Base-by-base conservation (phyloP, 1,140 invertebrate genomes). In the Drosophila mauritiana region DNA sequence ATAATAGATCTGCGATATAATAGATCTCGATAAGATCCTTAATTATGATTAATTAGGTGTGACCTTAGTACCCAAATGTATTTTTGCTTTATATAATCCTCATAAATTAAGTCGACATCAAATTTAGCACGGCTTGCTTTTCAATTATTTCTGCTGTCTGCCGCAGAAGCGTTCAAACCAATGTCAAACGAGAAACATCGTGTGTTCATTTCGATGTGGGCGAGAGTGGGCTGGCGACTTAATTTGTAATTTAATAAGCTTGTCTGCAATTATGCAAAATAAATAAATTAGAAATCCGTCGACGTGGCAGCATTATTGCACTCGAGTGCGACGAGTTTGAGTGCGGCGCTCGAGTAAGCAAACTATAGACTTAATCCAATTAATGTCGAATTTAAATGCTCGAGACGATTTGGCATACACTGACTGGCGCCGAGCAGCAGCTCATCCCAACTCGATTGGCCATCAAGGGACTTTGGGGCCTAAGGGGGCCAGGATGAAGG, bases 381-480 rank as follows among this genome's bases (percentile, higher is more conserved):
- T 88, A 88, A 84, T 74, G 64, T 80, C 40, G 68, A 78, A 89
- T 88, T 89, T 83, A 89, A 89, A 88, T 80, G 80, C 84, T 89
- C 62, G 84, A 80, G 68, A 80, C 77, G 52, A 74, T 89, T 80
- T 80, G 72, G 34, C 55, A 58, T 25, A 53, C 59, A 49, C 48
- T 58, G 73, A 48, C 53, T 39, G 67, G 34, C 37, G 25, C 36
- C 15, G 7, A 37, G 39, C 36, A 40, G 54, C 6, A 40, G 49
- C 48, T 42, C 39, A 46, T 39, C 37, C 15, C 53, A 15, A n/a
- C 57, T 55, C 72, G 43, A 74, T 73, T 75, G 59, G 59, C 61
- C 72, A 67, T 58, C 31, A 46, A 15, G 37, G 43, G 42, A 20
- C 0, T 42, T 7, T 12, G 3, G 55, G 17, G 34, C 1, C 20